These are phyloP conservation scores for Camponotus floridanus DNA, from an alignment of 1,140 invertebrate genomes.

Conservation along the genomic window DNA sequence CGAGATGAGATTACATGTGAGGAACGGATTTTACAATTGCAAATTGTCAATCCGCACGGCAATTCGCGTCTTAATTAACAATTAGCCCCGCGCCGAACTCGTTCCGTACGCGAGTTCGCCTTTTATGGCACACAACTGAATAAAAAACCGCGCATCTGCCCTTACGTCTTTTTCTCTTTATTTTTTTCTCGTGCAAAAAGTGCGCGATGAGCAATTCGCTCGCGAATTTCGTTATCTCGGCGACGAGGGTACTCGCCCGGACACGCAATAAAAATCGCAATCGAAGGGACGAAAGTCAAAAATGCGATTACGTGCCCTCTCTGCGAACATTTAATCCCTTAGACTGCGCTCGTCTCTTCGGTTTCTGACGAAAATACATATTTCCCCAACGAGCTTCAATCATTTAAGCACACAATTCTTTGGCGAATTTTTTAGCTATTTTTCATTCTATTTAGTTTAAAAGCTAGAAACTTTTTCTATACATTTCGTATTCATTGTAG, in stretches of 20 bases:
- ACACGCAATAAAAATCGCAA: conserved; percentile 60
- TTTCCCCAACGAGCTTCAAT: conserved; percentile 28
- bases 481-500: not conserved
- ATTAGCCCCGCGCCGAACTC: conserved; percentile 46
- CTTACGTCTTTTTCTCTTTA: not conserved
- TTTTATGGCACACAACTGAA: conserved; percentile 35
- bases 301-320: conserved; percentile 43
- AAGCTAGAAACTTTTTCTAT: not conserved
- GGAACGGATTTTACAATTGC: conserved; percentile 72
- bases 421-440: not conserved
- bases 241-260: conserved; percentile 24
- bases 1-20: conserved; percentile 68
- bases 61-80: conserved; percentile 77
- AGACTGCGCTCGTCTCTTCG: conserved; percentile 10
- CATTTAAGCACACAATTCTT: conserved; percentile 41
- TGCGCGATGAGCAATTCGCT: conserved; percentile 22
- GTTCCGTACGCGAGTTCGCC: conserved; percentile 28
- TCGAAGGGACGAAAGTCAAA: conserved; percentile 57
- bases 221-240: conserved; percentile 48
- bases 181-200: conserved; percentile 1
- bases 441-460: not conserved
- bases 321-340: conserved; percentile 38
- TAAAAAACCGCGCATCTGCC: conserved; percentile 36
- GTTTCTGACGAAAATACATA: conserved; percentile 18
- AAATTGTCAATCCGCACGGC: conserved; percentile 80